Evolutionary conservation across 2,888 invertebrate species (phyloP).

Genomic region (Lampropteryx suffumata): DNA sequence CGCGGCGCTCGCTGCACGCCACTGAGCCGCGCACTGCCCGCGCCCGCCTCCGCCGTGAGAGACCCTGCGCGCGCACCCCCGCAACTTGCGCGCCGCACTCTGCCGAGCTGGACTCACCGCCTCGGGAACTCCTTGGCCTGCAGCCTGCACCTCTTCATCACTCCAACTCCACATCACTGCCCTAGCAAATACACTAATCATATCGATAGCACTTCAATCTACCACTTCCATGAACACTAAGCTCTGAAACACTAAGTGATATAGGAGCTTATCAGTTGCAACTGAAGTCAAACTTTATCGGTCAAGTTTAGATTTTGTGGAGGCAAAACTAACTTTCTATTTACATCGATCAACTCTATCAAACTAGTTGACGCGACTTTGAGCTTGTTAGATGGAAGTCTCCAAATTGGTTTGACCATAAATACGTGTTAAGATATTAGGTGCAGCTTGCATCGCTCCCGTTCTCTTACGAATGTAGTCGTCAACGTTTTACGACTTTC

Average conservation of each 20-base stretch:
- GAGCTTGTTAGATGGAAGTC: slow-evolving; percentile 14
- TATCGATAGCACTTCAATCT: neutral
- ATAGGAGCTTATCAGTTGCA: slow-evolving; percentile 34
- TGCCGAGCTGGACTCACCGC: slow-evolving; percentile 3
- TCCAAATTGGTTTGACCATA: slow-evolving; percentile 3
- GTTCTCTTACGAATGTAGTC: slow-evolving; percentile 16
- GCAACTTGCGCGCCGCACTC: slow-evolving; percentile 54
- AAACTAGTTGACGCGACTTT: slow-evolving; percentile 26
- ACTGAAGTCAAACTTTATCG: slow-evolving; percentile 10
- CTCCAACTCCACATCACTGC: slow-evolving; percentile 31
- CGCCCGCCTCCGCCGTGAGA: slow-evolving; percentile 54
- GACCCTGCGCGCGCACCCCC: slow-evolving; percentile 63
- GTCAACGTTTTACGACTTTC: slow-evolving; percentile 30
- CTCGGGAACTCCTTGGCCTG: slow-evolving; percentile 26
- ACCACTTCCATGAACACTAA: neutral
- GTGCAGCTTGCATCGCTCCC: slow-evolving; percentile 15
- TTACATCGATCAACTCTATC: slow-evolving; percentile 45
- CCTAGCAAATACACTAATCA: slow-evolving; percentile 45
- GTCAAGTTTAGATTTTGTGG: slow-evolving; percentile 3
- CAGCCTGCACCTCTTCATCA: slow-evolving; percentile 30
- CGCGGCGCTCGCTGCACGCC: slow-evolving; percentile 82
- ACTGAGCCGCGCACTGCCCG: slow-evolving; percentile 76
- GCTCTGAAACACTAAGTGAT: neutral
- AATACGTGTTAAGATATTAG: slow-evolving; percentile 11
- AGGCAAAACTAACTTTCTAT: slow-evolving; percentile 16